Evolutionary conservation across 2,113 vertebrate genomes (phyloP), one percentile per base, ranked within the genome.

Genomic region (Sturnus vulgaris): DNA sequence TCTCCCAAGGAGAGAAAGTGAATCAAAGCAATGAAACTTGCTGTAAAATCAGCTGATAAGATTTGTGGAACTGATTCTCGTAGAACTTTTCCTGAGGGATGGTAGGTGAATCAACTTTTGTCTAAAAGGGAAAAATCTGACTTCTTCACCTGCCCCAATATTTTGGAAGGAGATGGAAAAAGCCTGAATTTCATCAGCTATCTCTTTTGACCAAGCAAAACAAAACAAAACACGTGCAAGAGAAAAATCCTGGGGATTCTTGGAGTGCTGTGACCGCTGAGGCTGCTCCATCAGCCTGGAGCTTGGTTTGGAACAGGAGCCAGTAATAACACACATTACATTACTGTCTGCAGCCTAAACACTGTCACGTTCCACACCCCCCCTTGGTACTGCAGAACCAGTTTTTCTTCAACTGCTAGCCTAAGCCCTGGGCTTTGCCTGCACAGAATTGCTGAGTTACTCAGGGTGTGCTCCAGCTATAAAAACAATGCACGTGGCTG

Each of bases 291-390:
- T 95, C 44, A 39, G 50, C 81, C 64, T 37, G 24, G 35, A 70
- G 25, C 61, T 80, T 91, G 73, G 73, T 81, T 94, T 88, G 78
- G 90, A 94, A n/a, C 40, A 50, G 60, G 16, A 84, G 88, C 86
- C 94, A 96, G 92, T 40, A 95, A 89, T 72, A 96, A 97, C 71
- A 95, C 44, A 91, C 77, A 64, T 86, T 76, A 55, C 56, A 53
- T 93, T 97, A 85, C 86, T 95, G 79, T 92, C 84, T 95, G 90
- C 70, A 92, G 91, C 85, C 93, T 88, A 80, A 97, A 94, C 59
- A 30, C n/a, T 94, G 52, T 88, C 88, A 86, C 3, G 13, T 77
- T 97, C 95, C 96, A 56, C 65, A 86, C 78, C 90, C 94, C 86
- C 31, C 22, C 15, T 39, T 81, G 56, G 56, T 92, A 57, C 73